These are phyloP conservation scores for Lichenostomus cassidix DNA, from an alignment of 2,113 vertebrate genomes.

Conservation along the genomic window DNA sequence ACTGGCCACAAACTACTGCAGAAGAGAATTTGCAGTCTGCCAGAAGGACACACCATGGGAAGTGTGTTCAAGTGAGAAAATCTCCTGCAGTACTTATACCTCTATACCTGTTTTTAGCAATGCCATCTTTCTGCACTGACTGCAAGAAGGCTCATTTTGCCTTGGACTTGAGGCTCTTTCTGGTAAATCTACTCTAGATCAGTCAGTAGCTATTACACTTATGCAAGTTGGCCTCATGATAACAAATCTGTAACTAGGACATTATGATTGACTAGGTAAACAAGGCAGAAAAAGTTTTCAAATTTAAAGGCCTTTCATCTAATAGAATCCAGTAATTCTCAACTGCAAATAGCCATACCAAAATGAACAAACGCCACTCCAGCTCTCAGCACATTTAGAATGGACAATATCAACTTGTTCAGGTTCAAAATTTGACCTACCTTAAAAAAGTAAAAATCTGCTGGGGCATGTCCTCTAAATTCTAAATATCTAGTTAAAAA, in stretches of 20 bases:
- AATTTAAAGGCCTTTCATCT: background rate
- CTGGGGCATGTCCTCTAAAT: slow-evolving; percentile 64
- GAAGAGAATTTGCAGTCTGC: background rate
- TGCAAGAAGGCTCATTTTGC: background rate
- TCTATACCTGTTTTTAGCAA: background rate
- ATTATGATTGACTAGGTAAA: background rate
- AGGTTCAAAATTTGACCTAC: slow-evolving; percentile 61
- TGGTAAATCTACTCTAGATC: background rate
- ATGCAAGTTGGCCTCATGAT: background rate
- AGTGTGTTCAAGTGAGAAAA: background rate
- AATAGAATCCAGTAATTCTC: slow-evolving; percentile 21
- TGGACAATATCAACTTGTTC: slow-evolving; percentile 51
- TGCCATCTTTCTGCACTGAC: background rate
- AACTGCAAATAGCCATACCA: slow-evolving; percentile 59
- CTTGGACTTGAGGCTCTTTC: background rate
- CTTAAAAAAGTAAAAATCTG: slow-evolving; percentile 66
- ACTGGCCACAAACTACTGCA: slow-evolving; percentile 12
- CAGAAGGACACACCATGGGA: background rate
- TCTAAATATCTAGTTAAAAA: slow-evolving; percentile 67
- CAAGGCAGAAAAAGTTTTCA: background rate
- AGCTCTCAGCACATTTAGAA: slow-evolving; percentile 67
- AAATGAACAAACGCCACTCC: slow-evolving; percentile 58
- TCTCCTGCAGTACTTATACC: background rate
- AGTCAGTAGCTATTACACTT: background rate
- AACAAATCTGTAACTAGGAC: background rate